Evolutionary conservation across 2,888 invertebrate species (phyloP), one percentile per base, ranked within the genome.

Genomic region (Caenorhabditis macrosperma): DNA sequence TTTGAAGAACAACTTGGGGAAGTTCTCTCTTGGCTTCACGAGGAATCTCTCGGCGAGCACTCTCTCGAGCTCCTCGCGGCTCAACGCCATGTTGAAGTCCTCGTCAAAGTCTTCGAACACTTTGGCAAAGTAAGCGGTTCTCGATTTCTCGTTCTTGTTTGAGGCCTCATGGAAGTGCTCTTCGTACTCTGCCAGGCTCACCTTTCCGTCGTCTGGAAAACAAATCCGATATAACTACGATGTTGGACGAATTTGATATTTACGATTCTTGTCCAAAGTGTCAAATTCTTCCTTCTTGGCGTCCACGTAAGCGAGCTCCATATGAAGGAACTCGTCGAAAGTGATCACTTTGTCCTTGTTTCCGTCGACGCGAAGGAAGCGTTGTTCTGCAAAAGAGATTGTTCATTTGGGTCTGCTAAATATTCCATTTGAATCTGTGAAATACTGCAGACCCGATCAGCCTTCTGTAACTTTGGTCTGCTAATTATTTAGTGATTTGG

Each of bases 241-340:
- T n/a, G n/a, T n/a, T n/a, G n/a, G n/a, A n/a, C n/a, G n/a, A n/a
- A n/a, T n/a, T n/a, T n/a, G 24, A 35, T 57, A 74, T 81, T 72
- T 52, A 85, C 83, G 79, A 66, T 89, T 82, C 48, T 82, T 80
- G 48, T 89, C 88, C 17, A 88, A 64, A 6, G 72, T 67, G 38
- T 88, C 83, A 78, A 88, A 89, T 61, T 89, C 88, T 44, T 88
- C 88, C 46, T 83, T 81, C 68, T 88, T 88, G 6, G 88, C 82
- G 24, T 87, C 84, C 33, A 87, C 88, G 44, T 87, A 89, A 1
- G 84, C 84, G 26, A 84, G 44, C 60, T 89, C 89, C 83, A 87
- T 86, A 68, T 88, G 86, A 6, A 89, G 81, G 68, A 88, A 89
- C 60, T 89, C 88, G 54, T 87, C 85, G 54, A 89, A 89, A 12